Evolutionary conservation across 2,888 invertebrate genomes (phyloP).

Genomic region (Caenorhabditis uteleia): DNA sequence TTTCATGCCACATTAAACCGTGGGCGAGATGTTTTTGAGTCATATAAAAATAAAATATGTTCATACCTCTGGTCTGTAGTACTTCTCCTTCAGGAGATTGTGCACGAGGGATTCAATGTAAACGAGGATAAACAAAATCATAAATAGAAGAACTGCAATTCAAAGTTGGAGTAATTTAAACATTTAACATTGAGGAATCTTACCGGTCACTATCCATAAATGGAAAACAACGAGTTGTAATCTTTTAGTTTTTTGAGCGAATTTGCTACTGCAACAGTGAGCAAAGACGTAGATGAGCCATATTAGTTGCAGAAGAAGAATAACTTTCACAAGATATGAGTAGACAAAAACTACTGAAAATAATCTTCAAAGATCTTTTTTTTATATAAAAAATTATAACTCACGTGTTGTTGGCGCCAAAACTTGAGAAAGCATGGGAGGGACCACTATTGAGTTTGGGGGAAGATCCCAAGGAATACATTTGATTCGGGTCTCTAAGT

Average conservation of each 20-base stretch:
- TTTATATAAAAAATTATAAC: no score
- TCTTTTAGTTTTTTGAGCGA: constrained; percentile 4
- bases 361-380: no score
- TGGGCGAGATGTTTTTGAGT: no score
- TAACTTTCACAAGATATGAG: not conserved
- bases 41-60: no score
- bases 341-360: no score
- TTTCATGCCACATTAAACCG: no score
- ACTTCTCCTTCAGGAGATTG: no score
- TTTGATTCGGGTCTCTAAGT: constrained; percentile 1
- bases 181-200: not conserved
- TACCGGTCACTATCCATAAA: constrained; percentile 10
- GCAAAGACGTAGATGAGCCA: constrained; percentile 26
- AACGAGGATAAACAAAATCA: constrained; percentile 7
- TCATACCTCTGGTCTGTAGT: no score
- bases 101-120: constrained; percentile 4
- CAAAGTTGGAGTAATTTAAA: not conserved
- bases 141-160: constrained; percentile 22
- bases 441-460: no score
- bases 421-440: no score
- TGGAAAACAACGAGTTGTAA: constrained; percentile 12
- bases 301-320: constrained; percentile 14
- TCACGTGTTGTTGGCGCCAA: no score
- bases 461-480: constrained; percentile 32
- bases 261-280: constrained; percentile 23